These are phyloP conservation scores for Tipula unca DNA, from an alignment of 2,888 invertebrate genomes.

Conservation along the genomic window DNA sequence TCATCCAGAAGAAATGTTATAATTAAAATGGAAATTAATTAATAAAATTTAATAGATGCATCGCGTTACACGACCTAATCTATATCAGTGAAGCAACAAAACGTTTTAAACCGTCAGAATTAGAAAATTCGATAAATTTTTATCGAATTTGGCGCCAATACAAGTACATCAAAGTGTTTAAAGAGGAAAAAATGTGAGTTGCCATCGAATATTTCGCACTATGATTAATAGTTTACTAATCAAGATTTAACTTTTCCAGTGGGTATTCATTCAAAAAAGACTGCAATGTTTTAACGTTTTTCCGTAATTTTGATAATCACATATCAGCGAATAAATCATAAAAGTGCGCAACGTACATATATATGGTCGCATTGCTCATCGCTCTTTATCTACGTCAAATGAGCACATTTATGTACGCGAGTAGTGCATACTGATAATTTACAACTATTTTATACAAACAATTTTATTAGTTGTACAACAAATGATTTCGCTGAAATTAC, in stretches of 20 bases:
- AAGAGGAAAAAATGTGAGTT: neutral
- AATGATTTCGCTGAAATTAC: neutral
- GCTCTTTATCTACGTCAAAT: neutral
- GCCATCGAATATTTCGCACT: neutral
- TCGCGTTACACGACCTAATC: neutral
- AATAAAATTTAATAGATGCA: neutral
- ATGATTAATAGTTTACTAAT: neutral
- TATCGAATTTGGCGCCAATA: neutral
- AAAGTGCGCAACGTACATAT: too few species aligned
- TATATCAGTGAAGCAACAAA: neutral
- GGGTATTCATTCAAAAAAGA: neutral
- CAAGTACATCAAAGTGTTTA: neutral
- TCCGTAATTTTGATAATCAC: neutral
- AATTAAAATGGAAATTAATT: neutral
- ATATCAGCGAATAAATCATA: neutral
- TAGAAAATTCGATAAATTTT: neutral
- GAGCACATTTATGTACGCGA: neutral
- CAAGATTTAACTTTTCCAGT: neutral
- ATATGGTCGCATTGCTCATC: too few species aligned
- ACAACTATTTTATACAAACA: neutral
- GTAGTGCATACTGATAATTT: neutral
- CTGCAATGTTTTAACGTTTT: neutral
- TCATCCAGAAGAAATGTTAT: neutral
- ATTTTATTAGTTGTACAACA: neutral
- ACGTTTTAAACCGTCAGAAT: neutral